Base-by-base conservation (phyloP, 2,888 invertebrate species). In the Cyrtodaria siliqua region DNA sequence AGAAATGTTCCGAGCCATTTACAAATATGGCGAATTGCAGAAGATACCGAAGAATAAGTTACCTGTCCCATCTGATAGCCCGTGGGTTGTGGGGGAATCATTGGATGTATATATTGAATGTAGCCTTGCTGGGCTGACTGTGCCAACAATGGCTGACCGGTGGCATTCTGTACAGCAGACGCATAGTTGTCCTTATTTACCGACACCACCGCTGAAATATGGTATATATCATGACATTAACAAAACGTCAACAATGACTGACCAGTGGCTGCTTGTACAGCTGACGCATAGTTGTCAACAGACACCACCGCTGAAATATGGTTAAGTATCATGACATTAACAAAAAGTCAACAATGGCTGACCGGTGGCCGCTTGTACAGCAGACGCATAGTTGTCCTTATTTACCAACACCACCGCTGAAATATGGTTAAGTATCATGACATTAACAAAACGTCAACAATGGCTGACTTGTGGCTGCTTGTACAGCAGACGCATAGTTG, bases 301-400 rank as follows among this genome's bases (percentile, higher is more conserved):
- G 86, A 84, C 18, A 88, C 85, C 40, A 85, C 85, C 57, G 85
- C 86, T 87, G 76, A 42, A 81, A 66, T n/a, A 23, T 9, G 44
- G n/a, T n/a, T n/a, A n/a, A n/a, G n/a, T n/a, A n/a, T n/a, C n/a
- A n/a, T n/a, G n/a, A n/a, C n/a, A n/a, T n/a, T n/a, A n/a, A n/a
- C n/a, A n/a, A n/a, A n/a, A n/a, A n/a, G 86, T 85, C 60, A 88
- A 68, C 26, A 88, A 67, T 14, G 88, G 88, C 66, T 86, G 86
- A 44, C 88, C 88, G 18, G 88, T 87, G 18, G 85, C 87, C 33
- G 79, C 80, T 47, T 71, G 71, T 16, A 86, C 85, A 23, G 86
- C 88, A 24, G 84, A 84, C 18, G 83, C 81, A 53, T 77, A 79
- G 23, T 71, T 64, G 62, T 87, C 86, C 26, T 76, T 63, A 52